Percentiles rank a stretch among this genome's conserved stretches.
phyloP scores from a whole-genome alignment of 2,797 vertebrate species.

The Siniperca obscura region DNA sequence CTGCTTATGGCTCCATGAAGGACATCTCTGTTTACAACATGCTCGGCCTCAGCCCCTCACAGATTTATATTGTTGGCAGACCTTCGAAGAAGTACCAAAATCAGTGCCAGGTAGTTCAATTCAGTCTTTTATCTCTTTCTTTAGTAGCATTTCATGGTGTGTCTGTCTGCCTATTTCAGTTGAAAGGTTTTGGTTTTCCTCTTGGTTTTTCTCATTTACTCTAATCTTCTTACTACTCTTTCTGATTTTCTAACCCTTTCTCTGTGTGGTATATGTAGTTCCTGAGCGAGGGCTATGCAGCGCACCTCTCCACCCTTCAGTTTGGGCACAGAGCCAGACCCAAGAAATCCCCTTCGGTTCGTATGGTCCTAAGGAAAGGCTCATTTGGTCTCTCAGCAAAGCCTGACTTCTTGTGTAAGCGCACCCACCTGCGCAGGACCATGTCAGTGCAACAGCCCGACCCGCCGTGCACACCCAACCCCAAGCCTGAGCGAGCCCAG shows the following conservation, averaged over 20 bases:
- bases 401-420: slow-evolving; percentile 96
- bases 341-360: slow-evolving; percentile 93
- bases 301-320: slow-evolving; percentile 93
- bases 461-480: slow-evolving; percentile 89
- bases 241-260: slow-evolving; percentile 4
- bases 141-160: background rate
- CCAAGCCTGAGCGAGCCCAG: slow-evolving; percentile 97
- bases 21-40: slow-evolving; percentile 98
- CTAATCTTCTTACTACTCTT: slow-evolving; percentile 16
- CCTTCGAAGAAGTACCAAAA: slow-evolving; percentile 98
- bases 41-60: slow-evolving; percentile 91
- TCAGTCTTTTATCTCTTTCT: slow-evolving; percentile 6
- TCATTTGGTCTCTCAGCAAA: slow-evolving; percentile 95
- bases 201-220: slow-evolving; percentile 18
- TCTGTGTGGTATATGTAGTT: slow-evolving; percentile 83
- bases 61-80: slow-evolving; percentile 98
- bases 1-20: slow-evolving; percentile 97
- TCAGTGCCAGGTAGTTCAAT: slow-evolving; percentile 92
- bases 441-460: slow-evolving; percentile 98
- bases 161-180: slow-evolving; percentile 2
- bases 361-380: slow-evolving; percentile 96
- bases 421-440: slow-evolving; percentile 94
- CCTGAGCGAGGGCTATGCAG: slow-evolving; percentile 95
- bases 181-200: slow-evolving; percentile 1
- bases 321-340: slow-evolving; percentile 92